Conservation (phyloP, 2,797 vertebrate genomes). For the Schizopygopsis pylzovi region DNA sequence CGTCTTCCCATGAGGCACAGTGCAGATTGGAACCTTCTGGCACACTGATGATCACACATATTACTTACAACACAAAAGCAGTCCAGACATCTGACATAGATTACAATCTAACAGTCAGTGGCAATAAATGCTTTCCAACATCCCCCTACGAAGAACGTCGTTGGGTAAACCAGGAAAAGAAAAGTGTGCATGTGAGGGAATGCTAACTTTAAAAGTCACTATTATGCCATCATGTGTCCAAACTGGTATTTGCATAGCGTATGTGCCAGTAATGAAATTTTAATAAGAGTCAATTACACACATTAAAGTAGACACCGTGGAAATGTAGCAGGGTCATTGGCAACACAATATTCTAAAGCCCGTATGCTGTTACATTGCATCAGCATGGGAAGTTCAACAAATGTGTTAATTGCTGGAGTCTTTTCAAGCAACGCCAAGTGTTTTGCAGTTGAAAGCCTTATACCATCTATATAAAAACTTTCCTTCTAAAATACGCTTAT, state of each 20-base stretch:
- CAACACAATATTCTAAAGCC: conserved; percentile 47
- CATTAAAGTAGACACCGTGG: conserved; percentile 44
- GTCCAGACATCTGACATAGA: conserved; percentile 62
- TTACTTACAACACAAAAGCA: conserved; percentile 58
- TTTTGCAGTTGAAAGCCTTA: conserved; percentile 63
- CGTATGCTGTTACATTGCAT: conserved; percentile 61
- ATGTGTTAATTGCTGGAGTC: conserved; percentile 60
- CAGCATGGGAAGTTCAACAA: conserved; percentile 61
- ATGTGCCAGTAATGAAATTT: conserved; percentile 58
- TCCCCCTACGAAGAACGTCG: conserved; percentile 37
- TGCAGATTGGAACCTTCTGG: conserved; percentile 61
- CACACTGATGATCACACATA: conserved; percentile 49
- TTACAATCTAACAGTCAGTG: conserved; percentile 57
- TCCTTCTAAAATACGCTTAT: conserved; percentile 56
- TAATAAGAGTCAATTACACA: conserved; percentile 54
- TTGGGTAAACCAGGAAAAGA: conserved; percentile 31
- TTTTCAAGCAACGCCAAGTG: conserved; percentile 65
- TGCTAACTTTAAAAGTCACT: conserved; percentile 49
- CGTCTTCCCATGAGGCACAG: conserved; percentile 50
- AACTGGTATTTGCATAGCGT: conserved; percentile 54
- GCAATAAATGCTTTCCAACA: conserved; percentile 60
- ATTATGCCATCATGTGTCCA: conserved; percentile 40
- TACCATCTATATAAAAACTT: conserved; percentile 60
- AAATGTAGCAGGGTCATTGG: conserved; percentile 43
- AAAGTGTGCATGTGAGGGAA: conserved; percentile 28